Evolutionary conservation across 2,888 invertebrate genomes (phyloP).

Genomic region (Tachina grossa): DNA sequence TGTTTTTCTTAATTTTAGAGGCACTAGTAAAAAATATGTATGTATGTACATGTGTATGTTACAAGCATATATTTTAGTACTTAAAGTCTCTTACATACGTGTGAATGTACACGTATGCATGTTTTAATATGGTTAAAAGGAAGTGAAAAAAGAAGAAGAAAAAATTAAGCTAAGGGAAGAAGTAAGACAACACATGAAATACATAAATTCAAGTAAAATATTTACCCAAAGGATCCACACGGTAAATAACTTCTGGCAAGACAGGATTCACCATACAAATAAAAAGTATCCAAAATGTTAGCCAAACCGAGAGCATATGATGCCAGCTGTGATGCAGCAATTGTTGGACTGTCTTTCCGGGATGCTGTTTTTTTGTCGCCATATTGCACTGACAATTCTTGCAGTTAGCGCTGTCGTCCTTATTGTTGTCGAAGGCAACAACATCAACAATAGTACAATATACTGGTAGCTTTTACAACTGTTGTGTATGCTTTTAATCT

Average conservation of each 20-base stretch:
- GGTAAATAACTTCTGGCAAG: constrained; percentile 81
- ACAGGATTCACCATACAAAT: constrained; percentile 79
- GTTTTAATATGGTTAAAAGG: constrained; percentile 1
- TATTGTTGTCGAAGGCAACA: constrained; percentile 35
- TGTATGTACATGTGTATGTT: too few relatives aligned
- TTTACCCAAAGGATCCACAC: constrained; percentile 83
- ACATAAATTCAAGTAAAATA: constrained; percentile 73
- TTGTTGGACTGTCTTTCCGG: constrained; percentile 56
- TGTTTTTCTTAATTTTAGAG: too few relatives aligned
- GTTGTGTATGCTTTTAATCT: constrained; percentile 19
- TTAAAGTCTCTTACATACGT: neutral
- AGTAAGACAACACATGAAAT: constrained; percentile 30
- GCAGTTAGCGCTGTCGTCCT: constrained; percentile 1
- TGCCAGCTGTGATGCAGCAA: constrained; percentile 72
- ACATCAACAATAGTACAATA: constrained; percentile 35
- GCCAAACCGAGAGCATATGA: constrained; percentile 75
- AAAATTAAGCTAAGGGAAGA: constrained; percentile 2
- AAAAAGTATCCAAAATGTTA: constrained; percentile 77
- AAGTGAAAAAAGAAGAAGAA: constrained; percentile 4
- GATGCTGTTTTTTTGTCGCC: constrained; percentile 54
- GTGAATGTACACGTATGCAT: neutral
- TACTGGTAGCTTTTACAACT: neutral
- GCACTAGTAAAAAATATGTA: too few relatives aligned
- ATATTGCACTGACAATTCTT: constrained; percentile 47
- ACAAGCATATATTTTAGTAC: too few relatives aligned